These are phyloP conservation scores for Caenorhabditis sp. DNA, from an alignment of 2,888 invertebrate species.

Conservation along the genomic window DNA sequence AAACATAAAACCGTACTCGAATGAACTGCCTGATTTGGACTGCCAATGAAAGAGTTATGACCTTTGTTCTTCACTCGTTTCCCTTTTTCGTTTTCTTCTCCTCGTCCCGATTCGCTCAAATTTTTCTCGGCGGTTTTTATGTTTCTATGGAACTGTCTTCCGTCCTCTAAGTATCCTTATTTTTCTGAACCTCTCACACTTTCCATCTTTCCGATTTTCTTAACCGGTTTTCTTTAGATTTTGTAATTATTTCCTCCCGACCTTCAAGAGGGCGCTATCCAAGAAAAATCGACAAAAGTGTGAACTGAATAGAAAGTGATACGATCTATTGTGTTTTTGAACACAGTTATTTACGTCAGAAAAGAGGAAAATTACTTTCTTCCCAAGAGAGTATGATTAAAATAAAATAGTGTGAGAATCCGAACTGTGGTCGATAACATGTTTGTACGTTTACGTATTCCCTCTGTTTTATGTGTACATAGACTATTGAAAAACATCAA, in stretches of 20 bases:
- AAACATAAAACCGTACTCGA: not conserved
- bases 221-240: conserved; percentile 34
- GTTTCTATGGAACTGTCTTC: conserved; percentile 42
- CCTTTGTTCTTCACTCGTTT: conserved; percentile 24
- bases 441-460: not conserved
- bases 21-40: not conserved
- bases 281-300: conserved; percentile 8
- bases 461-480: conserved; percentile 27
- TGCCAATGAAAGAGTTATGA: conserved; percentile 15
- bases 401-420: not conserved
- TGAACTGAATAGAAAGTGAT: conserved; percentile 39
- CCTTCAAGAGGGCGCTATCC: conserved; percentile 6
- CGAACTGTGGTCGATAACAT: conserved; percentile 14
- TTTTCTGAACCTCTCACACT: not conserved
- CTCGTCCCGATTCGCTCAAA: conserved; percentile 8
- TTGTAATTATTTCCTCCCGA: conserved; percentile 43
- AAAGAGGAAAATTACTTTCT: no score
- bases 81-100: conserved; percentile 3
- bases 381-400: not conserved
- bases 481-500: conserved; percentile 39
- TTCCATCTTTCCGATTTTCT: conserved; percentile 2
- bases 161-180: not conserved
- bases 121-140: conserved; percentile 22
- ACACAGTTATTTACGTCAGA: no score
- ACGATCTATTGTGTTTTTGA: not conserved